Base-by-base conservation (phyloP, 2,797 vertebrate species). In the Allobates femoralis region DNA sequence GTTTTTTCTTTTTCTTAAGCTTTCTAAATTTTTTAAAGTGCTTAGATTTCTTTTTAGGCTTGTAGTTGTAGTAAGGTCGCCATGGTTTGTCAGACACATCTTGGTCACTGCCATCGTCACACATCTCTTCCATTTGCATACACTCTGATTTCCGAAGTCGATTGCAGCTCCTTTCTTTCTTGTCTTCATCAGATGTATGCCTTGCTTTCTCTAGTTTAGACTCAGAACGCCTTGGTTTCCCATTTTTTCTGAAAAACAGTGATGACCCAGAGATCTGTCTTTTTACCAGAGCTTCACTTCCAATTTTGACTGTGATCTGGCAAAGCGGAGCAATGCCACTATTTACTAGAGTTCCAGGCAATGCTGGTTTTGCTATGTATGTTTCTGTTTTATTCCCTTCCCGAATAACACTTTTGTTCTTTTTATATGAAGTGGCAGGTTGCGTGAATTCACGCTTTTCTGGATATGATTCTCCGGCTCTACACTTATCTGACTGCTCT, bases 281-380 rank as follows among this genome's bases (percentile, higher is more conserved):
- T 83, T 98, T 96, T 81, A 99, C 97, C 80, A 99, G 96, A 87
- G 98, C 98, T 90, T 99, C 98, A 0, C 98, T 97, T 85, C 98
- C 98, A 10, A 99, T 99, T 94, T 98, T 99, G 71, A 99, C 98
- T 26, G 98, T 99, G 91, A 99, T 99, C 90, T 99, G 97, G 93
- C 98, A 99, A 56, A 99, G 96, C 2, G 98, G 98, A 0, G 97
- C 96, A 0, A 98, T 92, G 0, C 93, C 95, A 89, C 95, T 97
- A 76, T 96, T 95, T 16, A 96, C 90, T 74, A 98, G 99, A 50
- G 98, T 97, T 79, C 98, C 98, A 0, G 97, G 97, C 81, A 97
- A 97, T 66, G 97, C 98, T 15, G 98, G 97, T 91, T 99, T 99
- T 79, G 98, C 98, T 46, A 99, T 98, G 30, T 99, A 99, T 0